Base-by-base conservation (phyloP, 2,113 vertebrate genomes). In the Cavia aperea region DNA sequence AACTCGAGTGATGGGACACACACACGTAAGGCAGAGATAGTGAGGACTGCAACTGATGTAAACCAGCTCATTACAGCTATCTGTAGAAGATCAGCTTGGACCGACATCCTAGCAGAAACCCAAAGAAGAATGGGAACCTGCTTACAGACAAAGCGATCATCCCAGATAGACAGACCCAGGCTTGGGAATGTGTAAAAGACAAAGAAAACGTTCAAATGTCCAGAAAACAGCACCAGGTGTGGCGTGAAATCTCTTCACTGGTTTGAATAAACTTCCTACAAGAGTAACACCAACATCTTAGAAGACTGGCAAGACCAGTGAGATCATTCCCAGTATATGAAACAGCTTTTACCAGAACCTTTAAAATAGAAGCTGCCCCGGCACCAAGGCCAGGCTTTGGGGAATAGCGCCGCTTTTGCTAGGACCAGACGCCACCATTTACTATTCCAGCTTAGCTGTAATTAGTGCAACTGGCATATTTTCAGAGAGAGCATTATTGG, bases 401-500 rank as follows among this genome's bases (percentile, higher is more conserved):
- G 66, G 84, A 94, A 90, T 5, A 89, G 43, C 14, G 5, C 1
- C 31, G 33, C 58, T 9, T 29, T 90, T 49, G 29, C 56, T 78
- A 26, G 54, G 29, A 43, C 89, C 2, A 0, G 21, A 88, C 66
- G 62, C 90, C 19, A 23, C 36, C 43, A 65, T 77, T 91, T 90
- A 56, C 72, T 63, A 77, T 68, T 13, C 54, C 73, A 77, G 36
- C 18, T n/a, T 39, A 65, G 29, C 68, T 39, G 49, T 36, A 91
- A 46, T 46, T 33, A 94, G 92, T 49, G 3, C 81, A n/a, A 26
- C 0, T 24, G 7, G 46, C 5, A 0, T 88, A 31, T 91, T 93
- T 95, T 94, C 92, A 94, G 93, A 93, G 94, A 93, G 16, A 96
- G 93, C 93, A 84, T 88, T 83, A 96, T 0, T 18, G 66, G 63